Conservation (phyloP, 1,140 invertebrate species). For the Parapsyche elsis region DNA sequence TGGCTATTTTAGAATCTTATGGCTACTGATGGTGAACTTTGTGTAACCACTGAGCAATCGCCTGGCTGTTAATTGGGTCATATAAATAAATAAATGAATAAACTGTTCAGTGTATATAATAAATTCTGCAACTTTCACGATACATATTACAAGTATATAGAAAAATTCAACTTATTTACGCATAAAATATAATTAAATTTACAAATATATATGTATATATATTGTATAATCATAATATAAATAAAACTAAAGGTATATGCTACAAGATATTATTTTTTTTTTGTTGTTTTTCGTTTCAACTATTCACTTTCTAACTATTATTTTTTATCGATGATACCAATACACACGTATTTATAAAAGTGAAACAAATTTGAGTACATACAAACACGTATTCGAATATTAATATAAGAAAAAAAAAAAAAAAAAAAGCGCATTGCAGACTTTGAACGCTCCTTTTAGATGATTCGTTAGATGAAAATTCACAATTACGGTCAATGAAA, state of each 20-base stretch:
- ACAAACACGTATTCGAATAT: not conserved
- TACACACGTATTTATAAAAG: not conserved
- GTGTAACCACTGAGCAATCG: no score
- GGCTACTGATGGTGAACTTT: no score
- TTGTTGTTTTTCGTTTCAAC: no score
- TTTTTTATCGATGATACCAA: not conserved
- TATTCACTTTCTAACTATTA: not conserved
- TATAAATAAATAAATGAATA: slow-evolving; percentile 28
- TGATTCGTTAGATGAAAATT: no score
- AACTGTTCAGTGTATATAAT: slow-evolving; percentile 55
- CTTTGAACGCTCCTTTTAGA: no score
- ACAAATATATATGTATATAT: slow-evolving; percentile 51
- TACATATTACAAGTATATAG: slow-evolving; percentile 56
- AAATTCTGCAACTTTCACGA: slow-evolving; percentile 56
- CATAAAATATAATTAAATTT: slow-evolving; percentile 56
- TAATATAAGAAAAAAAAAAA: not conserved
- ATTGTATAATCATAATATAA: no score
- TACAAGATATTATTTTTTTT: slow-evolving; percentile 48
- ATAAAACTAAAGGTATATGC: slow-evolving; percentile 49
- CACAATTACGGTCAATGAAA: no score
- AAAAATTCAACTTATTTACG: slow-evolving; percentile 57
- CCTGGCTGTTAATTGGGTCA: no score
- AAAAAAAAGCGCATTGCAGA: no score
- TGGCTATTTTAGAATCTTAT: no score
- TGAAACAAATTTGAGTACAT: not conserved